Conservation (phyloP, 2,888 invertebrate genomes). For the Lypha dubia region DNA sequence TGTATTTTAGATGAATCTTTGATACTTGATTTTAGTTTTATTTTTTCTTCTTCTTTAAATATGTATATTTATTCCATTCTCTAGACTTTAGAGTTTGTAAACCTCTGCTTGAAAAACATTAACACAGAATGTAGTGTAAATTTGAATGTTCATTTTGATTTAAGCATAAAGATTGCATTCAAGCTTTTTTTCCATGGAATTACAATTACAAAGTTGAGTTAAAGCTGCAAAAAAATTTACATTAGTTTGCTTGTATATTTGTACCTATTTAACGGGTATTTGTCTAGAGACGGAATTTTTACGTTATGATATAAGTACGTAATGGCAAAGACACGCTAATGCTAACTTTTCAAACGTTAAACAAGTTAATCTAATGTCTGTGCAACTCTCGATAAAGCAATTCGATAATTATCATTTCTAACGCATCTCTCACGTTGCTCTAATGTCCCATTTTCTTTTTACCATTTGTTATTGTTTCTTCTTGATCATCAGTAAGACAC, state of each 20-base stretch:
- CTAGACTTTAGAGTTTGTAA: slow-evolving; percentile 8
- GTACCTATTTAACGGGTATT: not conserved
- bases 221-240: slow-evolving; percentile 24
- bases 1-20: too few relatives aligned
- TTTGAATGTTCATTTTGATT: slow-evolving; percentile 52
- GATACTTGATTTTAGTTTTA: too few relatives aligned
- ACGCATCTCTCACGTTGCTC: too few relatives aligned
- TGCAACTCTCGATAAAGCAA: too few relatives aligned
- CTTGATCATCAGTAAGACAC: too few relatives aligned
- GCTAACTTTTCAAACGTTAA: too few relatives aligned
- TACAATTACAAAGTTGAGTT: slow-evolving; percentile 45
- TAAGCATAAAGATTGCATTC: slow-evolving; percentile 46
- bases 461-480: too few relatives aligned
- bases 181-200: slow-evolving; percentile 45
- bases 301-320: too few relatives aligned
- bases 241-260: not conserved
- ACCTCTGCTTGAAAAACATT: slow-evolving; percentile 7
- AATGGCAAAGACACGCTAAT: too few relatives aligned
- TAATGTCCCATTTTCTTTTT: too few relatives aligned
- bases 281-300: not conserved
- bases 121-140: slow-evolving; percentile 19
- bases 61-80: not conserved
- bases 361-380: too few relatives aligned
- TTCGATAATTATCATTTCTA: too few relatives aligned
- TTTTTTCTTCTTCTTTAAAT: not conserved